Base-by-base conservation (phyloP, 2,888 invertebrate genomes). In the Nysson spinosus region DNA sequence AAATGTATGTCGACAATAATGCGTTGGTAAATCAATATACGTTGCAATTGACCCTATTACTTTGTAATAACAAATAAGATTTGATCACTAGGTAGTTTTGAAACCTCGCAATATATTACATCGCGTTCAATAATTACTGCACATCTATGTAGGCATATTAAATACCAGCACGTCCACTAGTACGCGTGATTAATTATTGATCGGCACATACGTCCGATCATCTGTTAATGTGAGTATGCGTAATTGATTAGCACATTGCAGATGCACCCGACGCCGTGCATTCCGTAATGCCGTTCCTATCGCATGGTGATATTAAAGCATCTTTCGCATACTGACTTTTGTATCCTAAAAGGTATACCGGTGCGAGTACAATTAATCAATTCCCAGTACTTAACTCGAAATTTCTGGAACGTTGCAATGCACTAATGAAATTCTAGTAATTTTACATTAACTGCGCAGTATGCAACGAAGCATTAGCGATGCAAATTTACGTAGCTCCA, bases 241-340 rank as follows among this genome's bases (percentile, higher is more conserved):
- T 57, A 52, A 67, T 71, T 78, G 72, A 72, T 73, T 79, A 75
- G 50, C 42, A 40, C 50, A 9, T 6, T 35, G 44, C 35, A 14
- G 47, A 20, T 44, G 26, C 50, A 26, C 11, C 14, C 28, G 44
- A 46, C 24, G 44, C 24, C 2, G 26, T 30, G 32, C 51, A 51
- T 51, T 47, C 43, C 19, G 44, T 6, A 12, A 34, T 66, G 16
- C 69, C 72, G 67, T 67, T 65, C 72, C 60, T 22, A 22, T 4
- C 12, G 3, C 22, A 26, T 9, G 14, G 4, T 9, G 24, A 24
- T 24, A 12, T 2, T 39, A 52, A 39, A 39, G 40, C 37, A 9
- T 4, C 24, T n/a, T 34, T 17, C 17, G n/a, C 24, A 22, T 7
- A 3, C 24, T 12, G 30, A 17, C 30, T 47, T 22, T 39, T 30